Percentiles rank a stretch among this genome's conserved stretches.
These are phyloP conservation scores for Caenorhabditis wallacei DNA, from an alignment of 2,888 invertebrate genomes.

Conservation along the genomic window DNA sequence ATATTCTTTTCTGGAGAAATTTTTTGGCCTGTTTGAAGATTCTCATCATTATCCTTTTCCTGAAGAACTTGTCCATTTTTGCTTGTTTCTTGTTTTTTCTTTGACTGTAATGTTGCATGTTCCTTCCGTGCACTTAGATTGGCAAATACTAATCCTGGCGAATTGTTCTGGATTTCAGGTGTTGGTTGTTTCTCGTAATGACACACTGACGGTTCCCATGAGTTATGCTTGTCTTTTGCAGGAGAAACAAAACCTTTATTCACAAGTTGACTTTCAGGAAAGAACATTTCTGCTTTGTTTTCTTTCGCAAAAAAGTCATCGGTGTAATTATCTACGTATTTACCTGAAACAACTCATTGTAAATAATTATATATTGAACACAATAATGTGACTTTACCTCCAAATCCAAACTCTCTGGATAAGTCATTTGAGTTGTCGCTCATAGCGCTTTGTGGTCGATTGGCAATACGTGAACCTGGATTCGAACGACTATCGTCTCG, in stretches of 20 bases:
- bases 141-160: conserved; percentile 24
- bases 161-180: conserved; percentile 32
- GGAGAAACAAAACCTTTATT: conserved; percentile 16
- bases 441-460: conserved; percentile 11
- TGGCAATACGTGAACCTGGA: conserved; percentile 22
- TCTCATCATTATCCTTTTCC: conserved; percentile 28
- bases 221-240: conserved; percentile 37
- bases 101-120: not conserved
- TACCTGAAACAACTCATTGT: conserved; percentile 5
- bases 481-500: conserved; percentile 27
- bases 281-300: conserved; percentile 37
- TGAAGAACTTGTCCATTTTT: not conserved
- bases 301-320: conserved; percentile 38
- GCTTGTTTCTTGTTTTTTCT: not conserved
- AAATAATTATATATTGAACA: too few species aligned
- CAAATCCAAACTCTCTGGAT: conserved; percentile 28
- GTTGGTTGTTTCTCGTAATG: conserved; percentile 54
- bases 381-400: conserved; percentile 18
- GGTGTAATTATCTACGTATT: conserved; percentile 34
- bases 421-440: conserved; percentile 37
- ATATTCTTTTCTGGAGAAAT: conserved; percentile 37
- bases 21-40: not conserved
- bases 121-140: conserved; percentile 13
- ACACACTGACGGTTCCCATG: conserved; percentile 51
- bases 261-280: conserved; percentile 32